Base-by-base conservation (phyloP, 2,113 vertebrate genomes). In the Leptodactylus fuscus region DNA sequence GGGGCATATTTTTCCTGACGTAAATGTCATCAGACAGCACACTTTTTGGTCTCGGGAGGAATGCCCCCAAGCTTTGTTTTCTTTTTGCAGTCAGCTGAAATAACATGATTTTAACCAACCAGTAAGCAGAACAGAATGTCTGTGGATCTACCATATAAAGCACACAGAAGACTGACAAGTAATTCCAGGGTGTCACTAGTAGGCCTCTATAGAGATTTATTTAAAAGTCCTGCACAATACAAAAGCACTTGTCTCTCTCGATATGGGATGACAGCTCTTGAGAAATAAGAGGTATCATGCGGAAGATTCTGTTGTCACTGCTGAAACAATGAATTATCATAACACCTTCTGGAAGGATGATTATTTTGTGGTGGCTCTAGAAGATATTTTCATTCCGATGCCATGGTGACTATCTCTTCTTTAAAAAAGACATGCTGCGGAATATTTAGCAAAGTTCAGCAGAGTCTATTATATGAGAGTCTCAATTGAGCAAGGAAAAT, bases 261-360 rank as follows among this genome's bases (percentile, higher is more conserved):
- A 79, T 78, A 69, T n/a, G 9, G 58, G 46, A 69, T 70, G 83
- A 79, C 83, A 80, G 34, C 62, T 67, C 46, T 41, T 46, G 62
- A 78, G 83, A 80, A 70, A 76, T 70, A 51, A 41, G 46, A 70
- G 65, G 75, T 27, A 79, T 79, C 62, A 70, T 69, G 41, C 51
- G 22, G 60, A 70, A 46, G 62, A 51, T 55, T 79, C 49, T 41
- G 12, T 70, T 70, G 75, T 80, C 48, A 71, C 27, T 22, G 62
- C 24, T 69, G 32, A 85, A 71, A 85, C 60, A 85, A 80, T 85
- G 60, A 38, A 55, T 74, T 83, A 83, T 75, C 51, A 75, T 75
- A 75, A 60, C 36, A 62, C 24, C 3, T 58, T 58, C 24, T 83
- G 38, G 22, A 60, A 41, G 82, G 75, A 85, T 49, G 65, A 34